These are phyloP conservation scores for Cinclus cinclus DNA, from an alignment of 2,113 vertebrate species.

Conservation along the genomic window DNA sequence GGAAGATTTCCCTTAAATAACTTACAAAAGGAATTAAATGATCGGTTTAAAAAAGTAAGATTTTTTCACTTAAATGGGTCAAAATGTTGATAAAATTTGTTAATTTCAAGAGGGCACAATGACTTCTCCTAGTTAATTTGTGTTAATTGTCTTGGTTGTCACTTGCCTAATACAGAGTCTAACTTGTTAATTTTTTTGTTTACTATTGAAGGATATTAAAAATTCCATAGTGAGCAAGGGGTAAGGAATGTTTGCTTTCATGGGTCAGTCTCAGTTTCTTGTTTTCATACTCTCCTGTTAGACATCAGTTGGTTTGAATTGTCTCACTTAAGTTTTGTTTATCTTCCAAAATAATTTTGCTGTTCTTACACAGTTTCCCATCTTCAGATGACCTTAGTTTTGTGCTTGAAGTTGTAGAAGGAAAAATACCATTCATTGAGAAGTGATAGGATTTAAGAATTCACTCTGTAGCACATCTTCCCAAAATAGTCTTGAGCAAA, in stretches of 20 bases:
- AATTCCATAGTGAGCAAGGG: neutral
- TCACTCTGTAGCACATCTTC: neutral
- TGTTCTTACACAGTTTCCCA: neutral
- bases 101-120: neutral
- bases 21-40: accelerated
- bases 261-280: neutral
- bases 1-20: neutral
- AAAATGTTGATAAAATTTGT: neutral
- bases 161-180: neutral
- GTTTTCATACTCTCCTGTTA: neutral
- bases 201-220: neutral
- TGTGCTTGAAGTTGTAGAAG: neutral
- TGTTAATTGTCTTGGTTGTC: neutral
- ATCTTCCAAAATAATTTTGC: neutral
- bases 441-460: neutral
- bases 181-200: neutral
- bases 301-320: neutral
- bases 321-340: neutral
- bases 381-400: neutral
- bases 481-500: neutral
- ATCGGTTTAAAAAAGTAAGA: neutral
- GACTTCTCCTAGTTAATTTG: neutral
- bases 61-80: neutral
- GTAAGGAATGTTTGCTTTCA: constrained; percentile 22
- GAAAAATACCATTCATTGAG: neutral